Evolutionary conservation across 2,797 vertebrate genomes (phyloP).

Genomic region (Otolemur crassicaudatus): DNA sequence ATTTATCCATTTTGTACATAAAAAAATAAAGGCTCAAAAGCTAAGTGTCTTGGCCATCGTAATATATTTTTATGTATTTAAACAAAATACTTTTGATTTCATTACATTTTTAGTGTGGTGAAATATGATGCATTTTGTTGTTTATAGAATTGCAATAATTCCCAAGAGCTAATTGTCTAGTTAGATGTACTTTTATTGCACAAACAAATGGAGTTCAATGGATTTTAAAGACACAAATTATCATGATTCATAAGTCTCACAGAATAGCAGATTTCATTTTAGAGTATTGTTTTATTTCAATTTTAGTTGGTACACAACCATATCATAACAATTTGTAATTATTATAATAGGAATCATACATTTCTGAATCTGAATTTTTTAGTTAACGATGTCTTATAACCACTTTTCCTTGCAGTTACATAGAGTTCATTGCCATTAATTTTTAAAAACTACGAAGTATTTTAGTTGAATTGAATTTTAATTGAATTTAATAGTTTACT

Average conservation of each 20-base stretch:
- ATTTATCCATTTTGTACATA: background rate
- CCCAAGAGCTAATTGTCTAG: constrained; percentile 31
- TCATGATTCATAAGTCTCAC: background rate
- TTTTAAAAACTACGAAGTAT: background rate
- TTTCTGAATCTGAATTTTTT: background rate
- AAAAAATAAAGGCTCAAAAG: background rate
- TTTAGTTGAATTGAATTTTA: background rate
- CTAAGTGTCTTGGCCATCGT: background rate
- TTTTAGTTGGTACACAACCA: background rate
- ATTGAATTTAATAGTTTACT: background rate
- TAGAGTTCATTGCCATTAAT: background rate
- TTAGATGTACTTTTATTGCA: constrained; percentile 49
- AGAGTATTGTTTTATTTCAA: constrained; percentile 32
- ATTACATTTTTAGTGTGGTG: background rate
- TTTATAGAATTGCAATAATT: constrained; percentile 59
- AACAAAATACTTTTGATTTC: constrained; percentile 21
- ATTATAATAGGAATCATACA: background rate
- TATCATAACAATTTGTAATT: background rate
- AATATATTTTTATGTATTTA: constrained; percentile 42
- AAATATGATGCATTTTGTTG: constrained; percentile 52
- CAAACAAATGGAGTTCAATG: background rate
- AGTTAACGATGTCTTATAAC: background rate
- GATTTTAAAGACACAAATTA: constrained; percentile 46
- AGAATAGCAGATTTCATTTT: constrained; percentile 25
- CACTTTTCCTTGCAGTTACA: background rate